Percentiles rank a stretch among this genome's conserved stretches.
Conservation (phyloP, 2,888 invertebrate species). For the Ectemnius cavifrons region DNA sequence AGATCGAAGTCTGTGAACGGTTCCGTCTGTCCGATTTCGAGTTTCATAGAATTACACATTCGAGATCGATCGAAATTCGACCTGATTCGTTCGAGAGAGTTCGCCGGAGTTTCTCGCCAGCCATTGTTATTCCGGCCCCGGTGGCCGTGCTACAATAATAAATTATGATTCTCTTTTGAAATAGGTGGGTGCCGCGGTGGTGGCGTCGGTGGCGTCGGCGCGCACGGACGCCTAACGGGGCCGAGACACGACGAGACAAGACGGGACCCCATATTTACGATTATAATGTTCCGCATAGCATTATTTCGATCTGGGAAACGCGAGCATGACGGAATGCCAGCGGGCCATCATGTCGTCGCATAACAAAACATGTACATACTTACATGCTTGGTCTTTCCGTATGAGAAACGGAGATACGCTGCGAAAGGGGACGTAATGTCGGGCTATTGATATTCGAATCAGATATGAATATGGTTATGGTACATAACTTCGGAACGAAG, state of each 20-base stretch:
- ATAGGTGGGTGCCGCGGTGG: slow-evolving; percentile 61
- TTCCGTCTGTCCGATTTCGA: too few species aligned
- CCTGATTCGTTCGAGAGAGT: slow-evolving; percentile 52
- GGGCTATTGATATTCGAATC: slow-evolving; percentile 70
- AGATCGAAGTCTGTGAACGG: too few species aligned
- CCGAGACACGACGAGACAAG: slow-evolving; percentile 23
- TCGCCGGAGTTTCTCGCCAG: slow-evolving; percentile 16
- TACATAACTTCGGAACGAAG: slow-evolving; percentile 52
- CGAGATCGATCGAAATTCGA: slow-evolving; percentile 61
- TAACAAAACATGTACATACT: slow-evolving; percentile 55
- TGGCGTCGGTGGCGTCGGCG: too few species aligned
- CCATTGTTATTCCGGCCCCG: slow-evolving; percentile 67
- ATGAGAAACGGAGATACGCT: too few species aligned
- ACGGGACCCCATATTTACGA: slow-evolving; percentile 73
- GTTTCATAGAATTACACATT: too few species aligned
- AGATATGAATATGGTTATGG: slow-evolving; percentile 72
- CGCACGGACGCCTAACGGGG: slow-evolving; percentile 72
- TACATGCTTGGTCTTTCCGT: slow-evolving; percentile 26
- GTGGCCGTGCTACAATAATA: slow-evolving; percentile 66
- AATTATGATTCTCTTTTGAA: slow-evolving; percentile 71
- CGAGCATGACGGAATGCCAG: slow-evolving; percentile 77
- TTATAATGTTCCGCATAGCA: slow-evolving; percentile 75
- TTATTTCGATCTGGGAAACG: slow-evolving; percentile 77
- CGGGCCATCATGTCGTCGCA: slow-evolving; percentile 63
- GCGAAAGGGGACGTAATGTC: slow-evolving; percentile 18